phyloP scores from a whole-genome alignment of 2,113 vertebrate genomes.

The Delphinapterus leucas region DNA sequence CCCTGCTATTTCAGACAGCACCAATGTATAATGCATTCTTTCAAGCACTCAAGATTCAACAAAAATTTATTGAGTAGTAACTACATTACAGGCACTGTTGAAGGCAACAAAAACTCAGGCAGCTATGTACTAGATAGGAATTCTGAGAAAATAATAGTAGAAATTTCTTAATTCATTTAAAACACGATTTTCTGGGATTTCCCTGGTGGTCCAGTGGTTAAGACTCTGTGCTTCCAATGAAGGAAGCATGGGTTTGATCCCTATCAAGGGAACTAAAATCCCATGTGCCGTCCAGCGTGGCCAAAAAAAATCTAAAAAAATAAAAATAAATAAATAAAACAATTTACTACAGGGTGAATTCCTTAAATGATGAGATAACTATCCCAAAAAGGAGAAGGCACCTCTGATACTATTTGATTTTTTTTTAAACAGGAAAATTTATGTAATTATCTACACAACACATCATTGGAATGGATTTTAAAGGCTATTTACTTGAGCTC shows the following conservation, averaged over 20 bases:
- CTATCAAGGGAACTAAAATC: no score
- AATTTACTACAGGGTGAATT: background rate
- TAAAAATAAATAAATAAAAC: no score
- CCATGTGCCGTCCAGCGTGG: rapidly evolving
- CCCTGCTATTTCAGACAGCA: background rate
- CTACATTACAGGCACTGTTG: background rate
- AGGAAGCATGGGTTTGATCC: no score
- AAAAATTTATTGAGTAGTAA: background rate
- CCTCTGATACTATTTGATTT: background rate
- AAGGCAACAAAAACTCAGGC: background rate
- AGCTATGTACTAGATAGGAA: background rate
- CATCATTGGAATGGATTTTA: background rate
- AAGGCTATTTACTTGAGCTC: background rate
- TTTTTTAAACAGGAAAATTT: background rate
- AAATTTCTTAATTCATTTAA: background rate
- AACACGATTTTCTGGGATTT: background rate
- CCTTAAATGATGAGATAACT: background rate
- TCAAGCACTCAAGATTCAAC: background rate
- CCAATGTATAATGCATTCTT: background rate
- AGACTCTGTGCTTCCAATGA: no score
- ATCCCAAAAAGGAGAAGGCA: background rate
- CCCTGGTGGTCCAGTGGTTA: no score
- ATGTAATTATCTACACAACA: background rate
- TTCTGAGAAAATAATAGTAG: background rate
- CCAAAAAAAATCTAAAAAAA: no score